Evolutionary conservation across 2,113 vertebrate species (phyloP).

Genomic region (Nannobrachium achirus): DNA sequence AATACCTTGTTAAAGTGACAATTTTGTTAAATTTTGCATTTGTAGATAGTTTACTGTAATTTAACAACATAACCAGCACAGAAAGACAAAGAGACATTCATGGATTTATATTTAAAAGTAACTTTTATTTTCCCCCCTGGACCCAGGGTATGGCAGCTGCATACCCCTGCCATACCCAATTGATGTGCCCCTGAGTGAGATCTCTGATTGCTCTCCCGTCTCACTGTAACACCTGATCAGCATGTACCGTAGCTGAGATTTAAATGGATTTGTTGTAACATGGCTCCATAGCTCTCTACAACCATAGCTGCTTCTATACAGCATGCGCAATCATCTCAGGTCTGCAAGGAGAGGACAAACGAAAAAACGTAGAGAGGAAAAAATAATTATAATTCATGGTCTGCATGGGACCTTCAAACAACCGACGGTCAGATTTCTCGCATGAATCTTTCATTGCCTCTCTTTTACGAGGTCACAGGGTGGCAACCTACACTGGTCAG

Average conservation of each 20-base stretch:
- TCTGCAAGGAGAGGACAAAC: neutral
- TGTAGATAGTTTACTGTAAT: no score
- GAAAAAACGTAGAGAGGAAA: neutral
- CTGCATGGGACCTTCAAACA: slow-evolving; percentile 16
- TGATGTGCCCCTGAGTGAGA: no score
- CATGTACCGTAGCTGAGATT: slow-evolving; percentile 30
- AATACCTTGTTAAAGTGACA: no score
- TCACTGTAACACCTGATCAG: slow-evolving; percentile 41
- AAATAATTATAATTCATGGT: slow-evolving; percentile 42
- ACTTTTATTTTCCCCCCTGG: no score
- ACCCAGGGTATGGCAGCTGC: no score
- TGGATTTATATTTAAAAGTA: no score
- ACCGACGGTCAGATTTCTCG: slow-evolving; percentile 58
- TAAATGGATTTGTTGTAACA: slow-evolving; percentile 46
- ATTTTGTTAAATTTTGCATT: no score
- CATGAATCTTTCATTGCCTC: slow-evolving; percentile 70
- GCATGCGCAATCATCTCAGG: neutral
- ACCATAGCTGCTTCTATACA: slow-evolving; percentile 5
- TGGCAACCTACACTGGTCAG: slow-evolving; percentile 48
- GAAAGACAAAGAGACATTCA: no score
- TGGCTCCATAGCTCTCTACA: neutral
- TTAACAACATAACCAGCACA: no score
- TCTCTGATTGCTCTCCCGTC: slow-evolving; percentile 45
- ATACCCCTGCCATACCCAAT: no score
- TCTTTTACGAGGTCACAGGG: slow-evolving; percentile 70